Evolutionary conservation across 2,888 invertebrate genomes (phyloP), one percentile per base, ranked within the genome.

Genomic region (Meteorus cinctellus): DNA sequence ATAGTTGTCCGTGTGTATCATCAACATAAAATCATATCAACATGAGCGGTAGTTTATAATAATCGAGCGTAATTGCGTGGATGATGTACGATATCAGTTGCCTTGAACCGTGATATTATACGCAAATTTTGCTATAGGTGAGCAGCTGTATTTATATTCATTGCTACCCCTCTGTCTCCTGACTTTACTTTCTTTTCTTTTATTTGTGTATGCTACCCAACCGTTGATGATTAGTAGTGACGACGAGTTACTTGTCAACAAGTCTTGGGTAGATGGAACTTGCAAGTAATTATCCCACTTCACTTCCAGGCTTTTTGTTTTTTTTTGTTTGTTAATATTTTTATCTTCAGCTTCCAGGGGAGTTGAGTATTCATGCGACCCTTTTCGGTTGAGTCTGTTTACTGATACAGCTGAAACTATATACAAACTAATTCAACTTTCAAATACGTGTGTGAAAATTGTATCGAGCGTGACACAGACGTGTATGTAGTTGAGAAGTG

Each of bases 71-170:
- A 73, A 73, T 73, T 67, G 67, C 51, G 67, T 67, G 55, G 59
- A 66, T 73, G 66, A 73, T 73, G 27, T 67, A 73, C 67, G 66
- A 36, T 73, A 73, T 67, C 72, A 19, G 24, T 55, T 72, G 31
- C 45, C 12, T 48, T 4, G 51, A 72, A 66, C 72, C 55, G 55
- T 73, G 36, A 73, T 73, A 67, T 73, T 73, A 67, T 73, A 73
- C 59, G 73, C 59, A 67, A 73, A 73, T 73, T 73, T 67, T 34
- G 66, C 36, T 36, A 55, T 19, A 19, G 19, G 10, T 55, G 45
- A 45, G 29, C 59, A 24, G 34, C 36, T 14, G n/a, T 60, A 19
- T 60, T 41, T 70, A 60, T 60, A 70, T 36, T 70, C 24, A 36
- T 34, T 41, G 14, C 16, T 70, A 36, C 27, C 16, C 10, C 60